Base-by-base conservation (phyloP, 2,888 invertebrate genomes). In the Carcina quercana region DNA sequence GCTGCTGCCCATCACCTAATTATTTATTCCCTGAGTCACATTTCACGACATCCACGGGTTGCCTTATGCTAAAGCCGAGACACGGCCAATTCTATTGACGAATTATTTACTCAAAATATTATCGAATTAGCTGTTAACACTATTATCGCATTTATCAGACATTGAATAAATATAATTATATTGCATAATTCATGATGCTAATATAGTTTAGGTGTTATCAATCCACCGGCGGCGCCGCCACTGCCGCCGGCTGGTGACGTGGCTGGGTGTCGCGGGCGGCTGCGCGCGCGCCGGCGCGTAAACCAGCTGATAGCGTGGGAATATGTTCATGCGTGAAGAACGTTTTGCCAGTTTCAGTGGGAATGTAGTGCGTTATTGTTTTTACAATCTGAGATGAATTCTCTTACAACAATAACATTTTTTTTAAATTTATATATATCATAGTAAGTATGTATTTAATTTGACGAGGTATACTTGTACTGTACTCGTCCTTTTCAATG, bases 241-340 rank as follows among this genome's bases (percentile, higher is more conserved):
- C 47, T 45, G 47, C 38, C 50, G 50, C 42, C 35, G 39, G 38
- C 41, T 45, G 39, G 53, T 48, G 58, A 54, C 51, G 56, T 49
- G 40, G 53, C 47, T 42, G 32, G 48, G 52, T 45, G 66, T 61
- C 47, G 51, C 63, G 58, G 59, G 53, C 60, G 47, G 66, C 43
- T 53, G 69, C 57, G 59, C 51, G 67, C 71, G 61, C 61, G 24
- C 7, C 62, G 68, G 53, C 55, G 70, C 79, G 68, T 74, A 57
- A 69, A 67, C 71, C 68, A 73, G 68, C 72, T 74, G 75, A 76
- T 75, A 64, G 59, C 73, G 80, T 80, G 79, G 72, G 79, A 79
- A 78, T 53, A 58, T 62, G 65, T 62, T 64, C 61, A 60, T 63
- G 57, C 55, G 53, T 60, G 52, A 58, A 60, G 40, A 47, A 28